Percentiles rank a stretch among this genome's conserved stretches.
phyloP scores from a whole-genome alignment of 1,140 invertebrate genomes.

The Melitaea cinxia region DNA sequence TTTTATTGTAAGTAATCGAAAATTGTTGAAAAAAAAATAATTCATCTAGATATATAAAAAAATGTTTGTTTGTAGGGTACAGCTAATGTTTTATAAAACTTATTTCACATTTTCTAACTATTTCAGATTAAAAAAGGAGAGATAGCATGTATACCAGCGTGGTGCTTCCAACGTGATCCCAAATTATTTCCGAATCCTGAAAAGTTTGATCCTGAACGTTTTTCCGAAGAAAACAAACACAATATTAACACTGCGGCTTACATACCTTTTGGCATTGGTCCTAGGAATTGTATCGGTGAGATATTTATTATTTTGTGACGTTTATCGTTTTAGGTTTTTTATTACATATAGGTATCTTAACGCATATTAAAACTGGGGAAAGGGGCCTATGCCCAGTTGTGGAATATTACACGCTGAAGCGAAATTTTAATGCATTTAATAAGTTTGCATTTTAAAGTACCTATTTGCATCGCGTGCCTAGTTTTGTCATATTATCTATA shows the following conservation, averaged over 20 bases:
- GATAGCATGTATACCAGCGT: slow-evolving; percentile 10
- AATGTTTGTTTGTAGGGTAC: too few relatives aligned
- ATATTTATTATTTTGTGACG: not conserved
- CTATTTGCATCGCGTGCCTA: too few relatives aligned
- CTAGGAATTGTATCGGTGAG: slow-evolving; percentile 83
- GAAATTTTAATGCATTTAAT: too few relatives aligned
- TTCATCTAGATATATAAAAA: not conserved
- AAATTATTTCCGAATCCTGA: slow-evolving; percentile 81
- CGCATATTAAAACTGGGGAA: too few relatives aligned
- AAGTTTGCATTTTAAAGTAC: too few relatives aligned
- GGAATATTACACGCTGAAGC: too few relatives aligned
- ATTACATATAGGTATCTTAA: too few relatives aligned
- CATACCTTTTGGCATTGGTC: slow-evolving; percentile 84
- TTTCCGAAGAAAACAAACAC: slow-evolving; percentile 80
- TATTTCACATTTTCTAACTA: not conserved
- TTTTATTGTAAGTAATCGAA: slow-evolving; percentile 46
- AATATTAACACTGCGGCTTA: slow-evolving; percentile 79
- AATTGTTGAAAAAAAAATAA: not conserved
- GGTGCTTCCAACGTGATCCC: slow-evolving; percentile 29
- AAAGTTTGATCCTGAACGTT: slow-evolving; percentile 83
- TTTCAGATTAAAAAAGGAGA: slow-evolving; percentile 29
- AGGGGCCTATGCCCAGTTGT: too few relatives aligned
- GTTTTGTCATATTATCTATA: too few relatives aligned
- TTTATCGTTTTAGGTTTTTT: not conserved
- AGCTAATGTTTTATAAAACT: not conserved